Base-by-base conservation (phyloP, 2,888 invertebrate genomes). In the Hololepta plana region DNA sequence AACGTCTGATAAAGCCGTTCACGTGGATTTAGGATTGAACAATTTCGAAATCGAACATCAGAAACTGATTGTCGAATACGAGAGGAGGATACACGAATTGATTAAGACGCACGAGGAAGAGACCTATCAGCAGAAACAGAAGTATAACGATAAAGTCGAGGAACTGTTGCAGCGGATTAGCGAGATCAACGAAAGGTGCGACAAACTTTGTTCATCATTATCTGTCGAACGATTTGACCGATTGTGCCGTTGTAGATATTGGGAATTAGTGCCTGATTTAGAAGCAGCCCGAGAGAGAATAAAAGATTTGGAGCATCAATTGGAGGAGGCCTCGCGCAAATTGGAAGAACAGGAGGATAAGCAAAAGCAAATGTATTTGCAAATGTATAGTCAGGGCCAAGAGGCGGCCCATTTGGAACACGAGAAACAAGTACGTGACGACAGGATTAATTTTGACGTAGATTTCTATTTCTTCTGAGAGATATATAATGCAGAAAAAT, bases 381-480 rank as follows among this genome's bases (percentile, higher is more conserved):
- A 81, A 52, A 77, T 81, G 77, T 80, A 76, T 53, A 69, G 40
- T 20, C 76, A 82, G 55, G 80, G 79, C 15, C 72, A 77, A 43
- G 74, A 79, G 47, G 74, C 79, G n/a, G 79, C 76, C 26, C 67
- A 67, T 43, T 63, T 72, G 49, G 71, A 75, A 44, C 61, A 62
- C 33, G 62, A 68, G 40, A 72, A 73, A 44, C 69, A 73, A 65
- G 79, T 76, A 55, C 46, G 15, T 12, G 7, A n/a, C n/a, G n/a
- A n/a, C n/a, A n/a, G n/a, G n/a, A n/a, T n/a, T n/a, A n/a, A n/a
- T n/a, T n/a, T n/a, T n/a, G n/a, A n/a, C n/a, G n/a, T n/a, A n/a
- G n/a, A n/a, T n/a, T n/a, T n/a, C n/a, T n/a, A 29, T 3, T 14
- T 17, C 17, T 17, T 17, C 17, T 7, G 7, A 7, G 17, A 17